These are phyloP conservation scores for Triplophysa rosa DNA, from an alignment of 2,113 vertebrate genomes.

Conservation along the genomic window DNA sequence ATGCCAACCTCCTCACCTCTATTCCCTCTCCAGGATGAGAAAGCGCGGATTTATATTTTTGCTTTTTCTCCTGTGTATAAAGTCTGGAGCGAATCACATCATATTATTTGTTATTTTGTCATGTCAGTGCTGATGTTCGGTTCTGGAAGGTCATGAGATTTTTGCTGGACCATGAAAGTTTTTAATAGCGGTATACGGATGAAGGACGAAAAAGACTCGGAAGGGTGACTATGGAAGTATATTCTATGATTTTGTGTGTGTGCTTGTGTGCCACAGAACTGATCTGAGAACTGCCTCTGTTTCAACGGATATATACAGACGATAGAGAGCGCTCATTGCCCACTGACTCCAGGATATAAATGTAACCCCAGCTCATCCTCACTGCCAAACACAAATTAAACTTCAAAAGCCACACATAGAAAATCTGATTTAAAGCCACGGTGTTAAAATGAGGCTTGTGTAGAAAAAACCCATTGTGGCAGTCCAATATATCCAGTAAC, in stretches of 20 bases:
- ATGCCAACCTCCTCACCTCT: not conserved
- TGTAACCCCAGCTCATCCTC: slow-evolving; percentile 54
- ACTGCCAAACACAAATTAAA: slow-evolving; percentile 51
- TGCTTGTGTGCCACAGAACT: slow-evolving; percentile 61
- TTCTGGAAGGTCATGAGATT: slow-evolving; percentile 27
- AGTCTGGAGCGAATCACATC: slow-evolving; percentile 33
- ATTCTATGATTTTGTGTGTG: slow-evolving; percentile 20
- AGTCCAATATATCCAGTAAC: not conserved
- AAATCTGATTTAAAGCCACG: slow-evolving; percentile 24
- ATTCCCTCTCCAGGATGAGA: slow-evolving; percentile 3
- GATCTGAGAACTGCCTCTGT: slow-evolving; percentile 66
- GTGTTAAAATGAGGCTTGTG: slow-evolving; percentile 16
- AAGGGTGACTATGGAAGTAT: slow-evolving; percentile 41
- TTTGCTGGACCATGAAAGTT: slow-evolving; percentile 18
- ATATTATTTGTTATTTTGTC: slow-evolving; percentile 25
- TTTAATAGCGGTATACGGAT: slow-evolving; percentile 35
- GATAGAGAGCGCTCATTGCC: slow-evolving; percentile 64
- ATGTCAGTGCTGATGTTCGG: slow-evolving; percentile 34
- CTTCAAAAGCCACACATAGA: slow-evolving; percentile 34
- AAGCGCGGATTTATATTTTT: not conserved
- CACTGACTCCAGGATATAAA: slow-evolving; percentile 64
- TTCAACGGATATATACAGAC: slow-evolving; percentile 68
- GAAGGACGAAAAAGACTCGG: slow-evolving; percentile 41
- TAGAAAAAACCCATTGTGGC: not conserved
- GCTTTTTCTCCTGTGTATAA: slow-evolving; percentile 19